Percentiles rank a stretch among this genome's conserved stretches.
phyloP scores from a whole-genome alignment of 2,888 invertebrate species.

The Tridacna crocea region DNA sequence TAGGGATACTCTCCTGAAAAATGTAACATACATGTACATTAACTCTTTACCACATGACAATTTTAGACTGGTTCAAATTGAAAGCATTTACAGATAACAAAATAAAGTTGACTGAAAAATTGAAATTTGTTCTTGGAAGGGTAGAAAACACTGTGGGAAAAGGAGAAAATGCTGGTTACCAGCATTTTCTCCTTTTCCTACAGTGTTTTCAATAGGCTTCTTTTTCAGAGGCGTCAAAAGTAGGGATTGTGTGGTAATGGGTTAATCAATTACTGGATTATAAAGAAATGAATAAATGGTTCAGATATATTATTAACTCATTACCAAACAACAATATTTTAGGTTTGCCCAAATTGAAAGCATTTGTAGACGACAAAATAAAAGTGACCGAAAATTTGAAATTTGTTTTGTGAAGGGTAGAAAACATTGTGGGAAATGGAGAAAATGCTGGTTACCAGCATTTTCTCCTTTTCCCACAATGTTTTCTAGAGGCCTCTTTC shows the following conservation, averaged over 20 bases:
- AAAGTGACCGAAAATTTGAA: not conserved
- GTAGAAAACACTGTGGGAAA: not conserved
- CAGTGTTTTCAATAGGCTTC: not conserved
- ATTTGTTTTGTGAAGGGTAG: not conserved
- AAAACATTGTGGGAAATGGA: not conserved
- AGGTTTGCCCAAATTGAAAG: not conserved
- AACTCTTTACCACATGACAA: too few relatives aligned
- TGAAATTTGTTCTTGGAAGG: too few relatives aligned
- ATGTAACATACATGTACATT: not conserved
- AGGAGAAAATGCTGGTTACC: not conserved
- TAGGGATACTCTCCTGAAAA: constrained; percentile 87
- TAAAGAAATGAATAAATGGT: too few relatives aligned
- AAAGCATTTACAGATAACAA: too few relatives aligned
- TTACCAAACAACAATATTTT: too few relatives aligned
- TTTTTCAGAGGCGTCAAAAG: too few relatives aligned
- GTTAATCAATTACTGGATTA: too few relatives aligned
- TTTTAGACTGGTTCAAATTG: too few relatives aligned
- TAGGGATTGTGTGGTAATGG: too few relatives aligned
- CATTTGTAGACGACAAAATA: not conserved
- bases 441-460: not conserved
- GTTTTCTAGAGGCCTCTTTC: not conserved
- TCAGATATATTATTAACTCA: not conserved
- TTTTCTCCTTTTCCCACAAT: not conserved
- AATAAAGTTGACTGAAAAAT: too few relatives aligned
- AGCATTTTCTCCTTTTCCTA: not conserved